Evolutionary conservation across 2,113 vertebrate species (phyloP), one percentile per base, ranked within the genome.

Genomic region (Oophaga pumilio): DNA sequence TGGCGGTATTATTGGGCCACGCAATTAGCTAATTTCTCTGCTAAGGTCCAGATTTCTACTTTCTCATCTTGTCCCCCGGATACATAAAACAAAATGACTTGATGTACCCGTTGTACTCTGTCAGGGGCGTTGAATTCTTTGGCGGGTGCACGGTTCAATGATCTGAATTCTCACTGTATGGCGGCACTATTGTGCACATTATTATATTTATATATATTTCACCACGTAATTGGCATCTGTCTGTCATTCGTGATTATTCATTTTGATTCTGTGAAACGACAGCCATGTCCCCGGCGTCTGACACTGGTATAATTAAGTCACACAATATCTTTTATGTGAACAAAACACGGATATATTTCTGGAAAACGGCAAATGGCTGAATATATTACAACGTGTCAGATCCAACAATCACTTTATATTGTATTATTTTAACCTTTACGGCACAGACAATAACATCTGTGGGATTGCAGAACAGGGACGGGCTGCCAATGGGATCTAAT

Each of bases 321-420:
- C 33, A 50, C 60, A 82, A 68, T 82, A 82, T 66, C 60, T 66
- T 82, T 82, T 52, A 50, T 52, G 80, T 68, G 80, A 82, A 82
- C 80, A 82, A 68, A 82, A 82, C 80, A 82, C 43, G 17, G 43
- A 24, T 24, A 66, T 82, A 82, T 82, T 82, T 68, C 15, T 82
- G 60, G 43, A 82, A 68, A 1, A 50, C 56, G 26, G 57, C 53
- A 60, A 33, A 4, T 6, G 60, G 14, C 43, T 66, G 80, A 66
- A 82, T 68, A 82, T 14, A 66, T 82, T 50, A 52, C 53, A 79
- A 18, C 28, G 18, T 57, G 24, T 59, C 53, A 15, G 24, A 57
- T 79, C 8, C 24, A 57, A 18, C 76, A 59, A 10, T 79, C n/a
- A 79, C 49, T 79, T 24, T 10, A 26, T 59, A 17, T 57, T 79